Base-by-base conservation (phyloP, 2,888 invertebrate species). In the Ichneumoninae sp. region DNA sequence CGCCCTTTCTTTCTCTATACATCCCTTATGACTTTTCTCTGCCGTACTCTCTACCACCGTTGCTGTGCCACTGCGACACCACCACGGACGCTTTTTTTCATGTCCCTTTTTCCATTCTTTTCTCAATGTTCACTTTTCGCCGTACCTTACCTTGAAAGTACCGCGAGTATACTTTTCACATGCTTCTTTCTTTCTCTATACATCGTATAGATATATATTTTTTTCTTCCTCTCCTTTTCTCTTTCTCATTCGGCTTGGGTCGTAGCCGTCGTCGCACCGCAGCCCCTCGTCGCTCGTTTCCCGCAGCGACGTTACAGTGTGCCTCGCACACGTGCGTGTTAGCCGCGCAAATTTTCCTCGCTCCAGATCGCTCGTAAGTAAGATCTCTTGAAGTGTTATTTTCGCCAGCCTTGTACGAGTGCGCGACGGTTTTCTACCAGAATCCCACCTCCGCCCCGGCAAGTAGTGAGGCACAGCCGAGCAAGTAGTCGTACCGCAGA, bases 361-460 rank as follows among this genome's bases (percentile, higher is more conserved):
- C 87, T 87, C 83, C 70, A 87, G 75, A 86, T 87, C 81, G 84
- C 82, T 78, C 68, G 86, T 87, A 89, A 91, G 89, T 90, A 90
- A 91, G 90, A 90, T 89, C 90, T 89, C 88, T 87, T 87, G 85
- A 87, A 89, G 90, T 90, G 90, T 91, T 91, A 91, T 91, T 91
- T 91, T 91, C 89, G 86, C 85, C 85, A 84, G 84, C 26, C 65
- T 77, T 57, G 62, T 50, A 47, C 57, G 68, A 62, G 75, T 66
- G 47, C 62, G 47, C 44, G 60, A 62, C 62, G 33, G 47, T 60
- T 74, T 19, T 57, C 7, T 47, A 26, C 57, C n/a, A 54, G 57
- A 57, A 57, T 10, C 57, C 66, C 76, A 57, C 22, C 75, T 22
- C 36, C 36, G 52, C 54, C 26, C 40, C 33, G 33, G 44, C 57